Evolutionary conservation across 2,113 vertebrate species (phyloP).

Genomic region (Mungos mungo): DNA sequence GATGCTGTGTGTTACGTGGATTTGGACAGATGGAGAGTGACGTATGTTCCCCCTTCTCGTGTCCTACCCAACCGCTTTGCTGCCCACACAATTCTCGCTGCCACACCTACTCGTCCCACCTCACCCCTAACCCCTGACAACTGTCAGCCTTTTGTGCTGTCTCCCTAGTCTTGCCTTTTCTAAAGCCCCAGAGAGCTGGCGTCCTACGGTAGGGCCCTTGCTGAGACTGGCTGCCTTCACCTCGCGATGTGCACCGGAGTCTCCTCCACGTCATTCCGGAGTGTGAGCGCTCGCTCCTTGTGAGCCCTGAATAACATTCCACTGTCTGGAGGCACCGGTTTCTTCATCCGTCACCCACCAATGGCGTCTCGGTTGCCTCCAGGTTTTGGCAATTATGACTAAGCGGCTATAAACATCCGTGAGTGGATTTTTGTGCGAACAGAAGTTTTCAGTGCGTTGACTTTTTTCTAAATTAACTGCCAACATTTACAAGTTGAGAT

Average conservation of each 20-base stretch:
- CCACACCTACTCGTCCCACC: rapidly evolving
- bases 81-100: background rate
- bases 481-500: background rate
- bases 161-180: background rate
- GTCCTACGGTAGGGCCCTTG: background rate
- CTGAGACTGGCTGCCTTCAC: background rate
- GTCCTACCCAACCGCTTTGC: rapidly evolving
- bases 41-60: rapidly evolving
- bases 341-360: background rate
- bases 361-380: background rate
- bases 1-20: too few species aligned
- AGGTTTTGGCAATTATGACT: background rate
- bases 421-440: background rate
- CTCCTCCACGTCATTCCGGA: background rate
- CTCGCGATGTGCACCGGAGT: rapidly evolving
- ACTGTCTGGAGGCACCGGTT: background rate
- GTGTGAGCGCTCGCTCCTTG: background rate
- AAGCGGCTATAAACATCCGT: background rate
- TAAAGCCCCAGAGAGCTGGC: rapidly evolving
- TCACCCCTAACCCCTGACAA: background rate
- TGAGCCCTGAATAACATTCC: background rate
- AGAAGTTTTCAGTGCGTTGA: background rate
- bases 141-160: rapidly evolving
- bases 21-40: rapidly evolving
- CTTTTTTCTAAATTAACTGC: background rate